phyloP scores from a whole-genome alignment of 2,113 vertebrate species.

The Psammodynastes pulverulentus region DNA sequence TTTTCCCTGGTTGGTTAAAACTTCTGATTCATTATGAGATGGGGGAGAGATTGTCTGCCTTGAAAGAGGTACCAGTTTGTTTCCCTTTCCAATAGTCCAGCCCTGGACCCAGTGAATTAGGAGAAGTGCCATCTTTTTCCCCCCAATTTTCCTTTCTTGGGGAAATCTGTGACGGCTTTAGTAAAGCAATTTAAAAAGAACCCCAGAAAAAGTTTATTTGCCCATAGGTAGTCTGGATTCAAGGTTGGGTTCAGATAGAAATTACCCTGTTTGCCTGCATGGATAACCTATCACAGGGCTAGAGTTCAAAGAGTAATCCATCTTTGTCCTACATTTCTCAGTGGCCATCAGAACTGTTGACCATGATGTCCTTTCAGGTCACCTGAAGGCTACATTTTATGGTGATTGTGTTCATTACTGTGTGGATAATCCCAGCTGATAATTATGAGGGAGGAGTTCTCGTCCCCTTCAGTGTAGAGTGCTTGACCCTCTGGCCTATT shows the following conservation, averaged over 20 bases:
- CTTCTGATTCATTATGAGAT: neutral
- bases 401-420: neutral
- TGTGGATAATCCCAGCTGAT: neutral
- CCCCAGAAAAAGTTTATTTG: neutral
- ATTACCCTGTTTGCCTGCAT: neutral
- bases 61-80: neutral
- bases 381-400: neutral
- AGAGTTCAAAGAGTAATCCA: neutral
- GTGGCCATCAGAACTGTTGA: neutral
- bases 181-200: neutral
- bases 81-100: neutral
- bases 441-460: neutral
- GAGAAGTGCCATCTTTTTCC: neutral
- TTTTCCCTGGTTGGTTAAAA: neutral
- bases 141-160: neutral
- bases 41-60: neutral
- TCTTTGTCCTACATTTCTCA: neutral
- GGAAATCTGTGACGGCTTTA: neutral
- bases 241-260: neutral
- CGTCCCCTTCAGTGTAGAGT: neutral
- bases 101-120: neutral
- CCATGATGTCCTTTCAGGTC: neutral
- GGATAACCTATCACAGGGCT: neutral
- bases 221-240: neutral
- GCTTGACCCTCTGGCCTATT: neutral